These are phyloP conservation scores for Cheiracanthium punctorium DNA, from an alignment of 2,888 invertebrate genomes.

Conservation along the genomic window DNA sequence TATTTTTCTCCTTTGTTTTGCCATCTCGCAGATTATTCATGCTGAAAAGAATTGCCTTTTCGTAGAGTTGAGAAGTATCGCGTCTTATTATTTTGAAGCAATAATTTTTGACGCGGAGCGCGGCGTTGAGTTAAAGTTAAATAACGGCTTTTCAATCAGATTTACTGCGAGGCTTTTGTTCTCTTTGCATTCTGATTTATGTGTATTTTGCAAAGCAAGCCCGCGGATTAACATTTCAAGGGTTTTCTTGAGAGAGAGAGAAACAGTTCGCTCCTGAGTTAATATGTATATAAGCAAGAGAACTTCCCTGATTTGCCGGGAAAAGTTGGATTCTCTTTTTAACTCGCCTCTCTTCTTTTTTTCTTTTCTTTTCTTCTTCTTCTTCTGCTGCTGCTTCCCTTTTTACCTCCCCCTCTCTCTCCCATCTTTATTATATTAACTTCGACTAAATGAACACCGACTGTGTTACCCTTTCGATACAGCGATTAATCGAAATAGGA, in stretches of 20 bases:
- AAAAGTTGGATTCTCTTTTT: conserved; percentile 3
- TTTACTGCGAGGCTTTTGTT: conserved; percentile 65
- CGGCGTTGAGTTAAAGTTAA: conserved; percentile 55
- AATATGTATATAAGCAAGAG: conserved; percentile 1
- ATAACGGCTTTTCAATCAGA: conserved; percentile 70
- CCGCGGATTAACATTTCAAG: conserved; percentile 68
- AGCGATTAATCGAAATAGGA: conserved; percentile 34
- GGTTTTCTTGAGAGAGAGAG: conserved; percentile 16
- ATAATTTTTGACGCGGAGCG: conserved; percentile 63
- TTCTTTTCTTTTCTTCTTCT: conserved; percentile 18
- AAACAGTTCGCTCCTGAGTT: background rate
- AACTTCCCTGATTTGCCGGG: conserved; percentile 15
- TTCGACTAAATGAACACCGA: conserved; percentile 5
- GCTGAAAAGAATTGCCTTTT: conserved; percentile 64
- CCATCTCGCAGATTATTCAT: conserved; percentile 59
- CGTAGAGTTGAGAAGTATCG: conserved; percentile 57
- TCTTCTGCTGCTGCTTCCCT: conserved; percentile 22
- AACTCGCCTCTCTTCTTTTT: background rate
- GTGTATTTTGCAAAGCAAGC: conserved; percentile 35
- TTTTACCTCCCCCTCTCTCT: conserved; percentile 12
- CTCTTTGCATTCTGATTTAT: conserved; percentile 53
- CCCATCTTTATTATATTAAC: conserved; percentile 33
- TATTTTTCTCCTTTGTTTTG: conserved; percentile 69
- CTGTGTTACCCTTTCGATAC: conserved; percentile 15
- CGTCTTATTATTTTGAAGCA: conserved; percentile 69